These are phyloP conservation scores for Channa striata DNA, from an alignment of 2,797 vertebrate genomes.

Conservation along the genomic window DNA sequence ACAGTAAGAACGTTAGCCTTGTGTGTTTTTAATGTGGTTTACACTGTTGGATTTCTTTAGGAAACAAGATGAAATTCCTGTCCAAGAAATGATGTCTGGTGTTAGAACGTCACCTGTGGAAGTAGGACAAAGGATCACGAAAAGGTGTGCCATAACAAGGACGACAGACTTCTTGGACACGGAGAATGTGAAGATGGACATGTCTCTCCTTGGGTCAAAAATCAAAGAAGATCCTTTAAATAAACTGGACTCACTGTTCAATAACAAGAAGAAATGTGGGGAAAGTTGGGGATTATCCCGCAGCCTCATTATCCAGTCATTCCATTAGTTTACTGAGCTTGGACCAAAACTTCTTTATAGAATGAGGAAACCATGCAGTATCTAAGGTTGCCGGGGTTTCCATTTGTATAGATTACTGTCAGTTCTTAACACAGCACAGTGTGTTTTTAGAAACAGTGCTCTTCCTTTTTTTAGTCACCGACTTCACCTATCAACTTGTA, in stretches of 20 bases:
- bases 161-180: slow-evolving; percentile 5
- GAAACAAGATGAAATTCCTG: slow-evolving; percentile 98
- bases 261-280: slow-evolving; percentile 33
- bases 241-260: slow-evolving; percentile 37
- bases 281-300: slow-evolving; percentile 18
- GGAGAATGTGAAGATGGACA: slow-evolving; percentile 10
- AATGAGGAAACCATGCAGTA: not conserved
- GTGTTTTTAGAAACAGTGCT: slow-evolving; percentile 52
- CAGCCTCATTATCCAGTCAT: slow-evolving; percentile 27
- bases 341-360: slow-evolving; percentile 56
- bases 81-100: slow-evolving; percentile 90
- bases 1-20: not conserved
- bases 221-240: slow-evolving; percentile 4
- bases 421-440: slow-evolving; percentile 46
- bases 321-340: slow-evolving; percentile 44
- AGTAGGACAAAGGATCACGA: slow-evolving; percentile 13
- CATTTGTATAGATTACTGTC: slow-evolving; percentile 38
- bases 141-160: not conserved
- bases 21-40: not conserved
- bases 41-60: slow-evolving; percentile 72
- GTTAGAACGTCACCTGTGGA: slow-evolving; percentile 11
- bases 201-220: slow-evolving; percentile 13
- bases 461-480: slow-evolving; percentile 23
- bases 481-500: slow-evolving; percentile 43
- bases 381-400: not conserved